Conservation (phyloP, 1,140 invertebrate genomes). For the Bombus confusus region DNA sequence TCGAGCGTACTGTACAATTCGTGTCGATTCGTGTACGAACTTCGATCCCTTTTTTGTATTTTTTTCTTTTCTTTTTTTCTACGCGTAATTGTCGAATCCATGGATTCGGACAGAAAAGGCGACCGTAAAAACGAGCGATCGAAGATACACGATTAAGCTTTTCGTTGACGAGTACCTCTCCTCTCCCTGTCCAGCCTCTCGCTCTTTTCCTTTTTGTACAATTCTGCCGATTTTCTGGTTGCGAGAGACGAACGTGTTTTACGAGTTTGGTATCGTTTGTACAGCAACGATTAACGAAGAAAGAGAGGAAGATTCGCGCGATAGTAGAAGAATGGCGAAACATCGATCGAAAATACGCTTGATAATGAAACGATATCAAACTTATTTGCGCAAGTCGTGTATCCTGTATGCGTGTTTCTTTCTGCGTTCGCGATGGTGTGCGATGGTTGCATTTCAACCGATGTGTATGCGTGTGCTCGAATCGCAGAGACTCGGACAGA, state of each 20-base stretch:
- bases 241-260: neutral
- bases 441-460: neutral
- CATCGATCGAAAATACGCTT: neutral
- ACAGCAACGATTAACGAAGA: neutral
- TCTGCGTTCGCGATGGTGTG: neutral
- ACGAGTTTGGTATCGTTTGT: constrained; percentile 12
- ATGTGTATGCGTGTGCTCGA: neutral
- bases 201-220: constrained; percentile 38
- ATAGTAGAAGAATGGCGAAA: neutral
- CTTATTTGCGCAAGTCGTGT: neutral
- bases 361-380: neutral
- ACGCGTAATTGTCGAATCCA: neutral
- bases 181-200: neutral
- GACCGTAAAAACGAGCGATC: neutral
- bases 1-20: constrained; percentile 61
- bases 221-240: neutral
- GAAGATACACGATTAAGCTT: neutral
- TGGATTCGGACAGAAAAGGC: neutral
- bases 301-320: neutral
- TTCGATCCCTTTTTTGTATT: neutral
- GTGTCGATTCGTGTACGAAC: constrained; percentile 3
- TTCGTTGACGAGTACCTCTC: constrained; percentile 7
- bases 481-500: no score
- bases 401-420: neutral
- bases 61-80: neutral